These are phyloP conservation scores for Beroe forskalii DNA, from an alignment of 37 sponge, comb jelly and placozoan species.

Conservation along the genomic window DNA sequence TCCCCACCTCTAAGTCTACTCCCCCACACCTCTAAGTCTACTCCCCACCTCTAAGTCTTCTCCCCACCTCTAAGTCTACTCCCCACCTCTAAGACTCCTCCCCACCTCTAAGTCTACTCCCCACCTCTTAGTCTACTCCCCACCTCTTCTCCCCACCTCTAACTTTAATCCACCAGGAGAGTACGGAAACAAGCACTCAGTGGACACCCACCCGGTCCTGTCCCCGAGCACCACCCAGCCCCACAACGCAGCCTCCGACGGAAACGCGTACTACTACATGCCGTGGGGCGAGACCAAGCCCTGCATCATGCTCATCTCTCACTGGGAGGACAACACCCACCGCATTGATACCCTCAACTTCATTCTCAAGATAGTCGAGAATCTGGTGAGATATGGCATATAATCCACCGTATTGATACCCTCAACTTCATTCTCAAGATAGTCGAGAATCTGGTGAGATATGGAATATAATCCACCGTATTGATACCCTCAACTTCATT, in stretches of 20 bases:
- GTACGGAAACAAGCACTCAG: slow-evolving; percentile 93
- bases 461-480: background rate
- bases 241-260: slow-evolving; percentile 89
- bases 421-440: slow-evolving; percentile 78
- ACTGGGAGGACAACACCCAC: slow-evolving; percentile 96
- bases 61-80: too few relatives aligned
- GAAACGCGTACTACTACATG: slow-evolving; percentile 87
- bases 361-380: slow-evolving; percentile 71
- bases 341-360: slow-evolving; percentile 85
- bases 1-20: too few relatives aligned
- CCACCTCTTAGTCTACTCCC: too few relatives aligned
- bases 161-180: slow-evolving; percentile 69
- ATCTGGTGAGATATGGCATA: slow-evolving; percentile 30
- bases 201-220: slow-evolving; percentile 68
- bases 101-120: too few relatives aligned
- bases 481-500: slow-evolving; percentile 82
- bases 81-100: too few relatives aligned
- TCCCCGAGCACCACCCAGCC: slow-evolving; percentile 81
- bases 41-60: too few relatives aligned
- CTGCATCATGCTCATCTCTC: slow-evolving; percentile 73
- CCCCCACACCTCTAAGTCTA: too few relatives aligned
- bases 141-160: too few relatives aligned
- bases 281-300: slow-evolving; percentile 96
- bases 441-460: slow-evolving; percentile 66
- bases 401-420: slow-evolving; percentile 69